Evolutionary conservation across 2,113 vertebrate genomes (phyloP).

Genomic region (Rhinolophus ferrumequinum): DNA sequence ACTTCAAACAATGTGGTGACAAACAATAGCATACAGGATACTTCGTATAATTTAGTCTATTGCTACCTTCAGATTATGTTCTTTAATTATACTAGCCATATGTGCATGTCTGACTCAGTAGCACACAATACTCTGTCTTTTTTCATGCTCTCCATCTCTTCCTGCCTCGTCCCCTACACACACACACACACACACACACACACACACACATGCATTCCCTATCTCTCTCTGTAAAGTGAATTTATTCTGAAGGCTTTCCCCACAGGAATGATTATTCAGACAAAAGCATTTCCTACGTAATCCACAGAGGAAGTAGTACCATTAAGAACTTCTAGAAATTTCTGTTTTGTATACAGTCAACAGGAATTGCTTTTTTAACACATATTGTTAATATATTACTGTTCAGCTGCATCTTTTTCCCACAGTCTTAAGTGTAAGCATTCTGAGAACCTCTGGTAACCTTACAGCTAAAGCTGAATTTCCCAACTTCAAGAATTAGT

Average conservation of each 20-base stretch:
- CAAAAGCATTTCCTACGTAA: conserved; percentile 73
- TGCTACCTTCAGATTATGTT: conserved; percentile 21
- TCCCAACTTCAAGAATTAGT: conserved; percentile 49
- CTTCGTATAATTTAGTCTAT: conserved; percentile 1
- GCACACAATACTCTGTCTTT: not conserved
- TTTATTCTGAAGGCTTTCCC: conserved; percentile 58
- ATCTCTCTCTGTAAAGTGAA: not conserved
- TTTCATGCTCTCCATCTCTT: not conserved
- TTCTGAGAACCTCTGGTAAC: conserved; percentile 43
- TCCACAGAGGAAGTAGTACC: conserved; percentile 68
- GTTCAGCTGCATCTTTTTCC: conserved; percentile 55
- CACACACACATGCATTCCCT: not conserved
- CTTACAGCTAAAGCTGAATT: conserved; percentile 30
- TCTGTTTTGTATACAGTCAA: conserved; percentile 63
- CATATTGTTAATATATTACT: conserved; percentile 59
- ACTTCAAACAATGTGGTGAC: conserved; percentile 32
- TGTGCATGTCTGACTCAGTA: not conserved
- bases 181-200: not conserved
- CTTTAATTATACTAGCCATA: conserved; percentile 20
- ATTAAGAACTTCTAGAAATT: conserved; percentile 66
- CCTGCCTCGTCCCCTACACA: not conserved
- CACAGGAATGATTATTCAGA: conserved; percentile 69
- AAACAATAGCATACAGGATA: not conserved
- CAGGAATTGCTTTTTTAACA: conserved; percentile 68
- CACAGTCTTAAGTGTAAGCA: conserved; percentile 47